Base-by-base conservation (phyloP, 2,888 invertebrate species). In the Augochlorella aurata region DNA sequence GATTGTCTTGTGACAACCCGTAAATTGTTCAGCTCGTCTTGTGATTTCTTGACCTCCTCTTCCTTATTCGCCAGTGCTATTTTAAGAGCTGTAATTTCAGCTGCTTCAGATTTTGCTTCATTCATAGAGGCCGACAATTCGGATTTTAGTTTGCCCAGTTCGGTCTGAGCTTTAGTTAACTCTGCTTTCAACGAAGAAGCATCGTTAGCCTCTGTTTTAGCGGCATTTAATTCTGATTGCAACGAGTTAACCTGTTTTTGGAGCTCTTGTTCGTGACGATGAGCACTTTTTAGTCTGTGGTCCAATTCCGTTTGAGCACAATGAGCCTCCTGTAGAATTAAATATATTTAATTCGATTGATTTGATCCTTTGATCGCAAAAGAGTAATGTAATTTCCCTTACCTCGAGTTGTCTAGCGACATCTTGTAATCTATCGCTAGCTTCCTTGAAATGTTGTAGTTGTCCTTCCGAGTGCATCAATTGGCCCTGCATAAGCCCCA, bases 261-360 rank as follows among this genome's bases (percentile, higher is more conserved):
- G 68, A 95, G 91, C 70, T 96, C 95, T 84, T 95, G 95, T 89
- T 95, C 95, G 86, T 95, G 95, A 89, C 92, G 94, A 91, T 95
- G 95, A 69, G 94, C 93, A 66, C 94, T 91, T 79, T 93, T 91
- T 10, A 94, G 86, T 86, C 95, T 94, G 87, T 94, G 95, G 85
- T 96, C 96, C 82, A 95, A 88, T 74, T 96, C 95, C 50, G 92
- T 92, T 89, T 93, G 94, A 9, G 94, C 93, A 76, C 94, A 94
- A 85, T 94, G 94, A 16, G 95, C 94, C 85, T 96, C 95, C 95
- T 95, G 88, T 71, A 77, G 72, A 79, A 69, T 73, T 54, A 52
- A n/a, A 81, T 58, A 73, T 47, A 58, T 54, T 18, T 69, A 24
- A 50, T n/a, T 70, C 21, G n/a, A 24, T 54, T 18, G 44, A 45